phyloP scores from a whole-genome alignment of 2,113 vertebrate species.

The Syngnathus scovelli region DNA sequence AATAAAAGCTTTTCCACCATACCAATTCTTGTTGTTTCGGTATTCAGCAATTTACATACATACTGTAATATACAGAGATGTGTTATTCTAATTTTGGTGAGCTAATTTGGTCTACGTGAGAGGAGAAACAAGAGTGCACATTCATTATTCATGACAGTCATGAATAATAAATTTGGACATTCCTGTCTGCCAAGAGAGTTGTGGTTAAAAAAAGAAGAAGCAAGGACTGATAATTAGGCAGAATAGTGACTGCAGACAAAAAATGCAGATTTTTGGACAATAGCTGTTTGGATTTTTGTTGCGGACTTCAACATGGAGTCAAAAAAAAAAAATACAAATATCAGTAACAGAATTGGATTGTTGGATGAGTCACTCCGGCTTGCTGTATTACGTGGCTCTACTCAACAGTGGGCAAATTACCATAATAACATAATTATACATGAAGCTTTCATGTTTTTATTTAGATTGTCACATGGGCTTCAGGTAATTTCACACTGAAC shows the following conservation, averaged over 20 bases:
- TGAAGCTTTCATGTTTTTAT: background rate
- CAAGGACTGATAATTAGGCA: background rate
- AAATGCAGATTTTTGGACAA: background rate
- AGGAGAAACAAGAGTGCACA: background rate
- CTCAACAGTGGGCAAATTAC: background rate
- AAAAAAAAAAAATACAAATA: background rate
- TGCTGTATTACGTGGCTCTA: background rate
- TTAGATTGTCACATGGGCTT: background rate
- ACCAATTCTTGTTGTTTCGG: background rate
- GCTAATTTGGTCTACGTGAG: background rate
- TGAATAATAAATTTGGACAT: conserved; percentile 4
- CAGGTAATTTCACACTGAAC: background rate
- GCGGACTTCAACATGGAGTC: background rate
- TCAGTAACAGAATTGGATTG: background rate
- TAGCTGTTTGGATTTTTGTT: background rate
- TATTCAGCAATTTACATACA: background rate
- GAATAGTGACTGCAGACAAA: background rate
- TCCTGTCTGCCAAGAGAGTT: background rate
- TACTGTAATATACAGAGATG: background rate
- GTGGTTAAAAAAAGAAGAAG: background rate
- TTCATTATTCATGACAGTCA: background rate
- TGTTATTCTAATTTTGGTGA: background rate
- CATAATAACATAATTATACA: background rate
- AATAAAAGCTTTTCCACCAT: background rate
- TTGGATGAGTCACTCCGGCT: background rate